Conservation (phyloP, 92 coral and sea anemone species). For the Chrysogorgia sp. region DNA sequence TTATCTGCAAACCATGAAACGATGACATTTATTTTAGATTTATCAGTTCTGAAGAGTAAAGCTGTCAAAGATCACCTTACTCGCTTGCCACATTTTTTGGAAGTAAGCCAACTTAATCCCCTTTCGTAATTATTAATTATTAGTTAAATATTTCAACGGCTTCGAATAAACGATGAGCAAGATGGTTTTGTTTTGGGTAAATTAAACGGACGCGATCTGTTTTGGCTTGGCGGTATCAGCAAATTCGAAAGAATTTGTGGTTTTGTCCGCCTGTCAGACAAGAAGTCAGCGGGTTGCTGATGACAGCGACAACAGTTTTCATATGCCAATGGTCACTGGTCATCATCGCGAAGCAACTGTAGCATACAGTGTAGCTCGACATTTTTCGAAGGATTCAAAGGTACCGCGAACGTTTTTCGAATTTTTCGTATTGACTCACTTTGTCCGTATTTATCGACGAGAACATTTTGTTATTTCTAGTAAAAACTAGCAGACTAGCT, state of each 20-base stretch:
- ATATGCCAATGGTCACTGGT: too few species aligned
- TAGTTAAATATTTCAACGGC: background rate
- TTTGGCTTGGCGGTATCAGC: too few species aligned
- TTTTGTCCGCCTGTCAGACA: background rate
- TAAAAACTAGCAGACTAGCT: too few species aligned
- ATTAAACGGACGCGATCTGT: background rate
- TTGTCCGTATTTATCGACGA: background rate
- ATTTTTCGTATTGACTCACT: too few species aligned
- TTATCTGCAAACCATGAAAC: slow-evolving; percentile 1
- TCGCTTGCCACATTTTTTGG: background rate
- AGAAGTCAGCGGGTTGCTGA: background rate
- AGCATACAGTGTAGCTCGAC: background rate
- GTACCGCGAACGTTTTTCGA: too few species aligned
- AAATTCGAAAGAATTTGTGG: background rate
- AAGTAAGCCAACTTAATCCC: slow-evolving; percentile 11
- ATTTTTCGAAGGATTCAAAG: too few species aligned
- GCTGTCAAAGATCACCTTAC: slow-evolving; percentile 12
- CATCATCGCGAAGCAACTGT: background rate
- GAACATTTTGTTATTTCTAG: background rate
- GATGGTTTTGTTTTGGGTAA: too few species aligned
- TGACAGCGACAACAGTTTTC: too few species aligned
- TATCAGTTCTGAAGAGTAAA: background rate
- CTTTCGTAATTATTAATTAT: background rate
- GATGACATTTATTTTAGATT: background rate
- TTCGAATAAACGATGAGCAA: background rate